These are phyloP conservation scores for Nipponia nippon DNA, from an alignment of 2,113 vertebrate genomes.

Conservation along the genomic window DNA sequence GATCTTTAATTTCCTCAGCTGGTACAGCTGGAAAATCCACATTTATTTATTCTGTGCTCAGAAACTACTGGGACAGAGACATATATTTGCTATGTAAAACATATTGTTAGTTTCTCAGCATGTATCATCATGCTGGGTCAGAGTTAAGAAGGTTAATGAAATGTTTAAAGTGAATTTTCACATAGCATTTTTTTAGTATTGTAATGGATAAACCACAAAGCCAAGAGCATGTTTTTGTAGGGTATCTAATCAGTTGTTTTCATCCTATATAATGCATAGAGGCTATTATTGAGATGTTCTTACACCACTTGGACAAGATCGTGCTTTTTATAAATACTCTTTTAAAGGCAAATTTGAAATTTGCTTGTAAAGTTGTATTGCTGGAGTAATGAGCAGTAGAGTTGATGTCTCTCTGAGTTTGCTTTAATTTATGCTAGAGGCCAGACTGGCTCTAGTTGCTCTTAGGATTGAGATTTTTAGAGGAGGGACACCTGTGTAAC, in stretches of 20 bases:
- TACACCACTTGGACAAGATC: not conserved
- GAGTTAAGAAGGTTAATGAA: slow-evolving; percentile 35
- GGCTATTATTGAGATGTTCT: not conserved
- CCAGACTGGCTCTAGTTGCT: not conserved
- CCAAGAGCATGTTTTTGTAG: not conserved
- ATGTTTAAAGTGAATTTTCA: not conserved
- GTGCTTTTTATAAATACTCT: not conserved
- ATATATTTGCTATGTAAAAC: slow-evolving; percentile 19
- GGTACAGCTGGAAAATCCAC: slow-evolving; percentile 47
- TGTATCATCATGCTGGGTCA: not conserved
- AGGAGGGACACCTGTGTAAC: not conserved
- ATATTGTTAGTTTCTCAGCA: not conserved
- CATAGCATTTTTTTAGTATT: not conserved
- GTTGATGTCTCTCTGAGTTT: not conserved
- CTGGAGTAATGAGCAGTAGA: not conserved
- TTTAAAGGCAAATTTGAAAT: slow-evolving; percentile 3
- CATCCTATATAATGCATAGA: not conserved
- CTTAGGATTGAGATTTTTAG: not conserved
- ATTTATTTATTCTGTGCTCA: not conserved
- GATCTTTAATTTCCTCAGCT: slow-evolving; percentile 40
- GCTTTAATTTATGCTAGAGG: not conserved
- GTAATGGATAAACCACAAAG: not conserved
- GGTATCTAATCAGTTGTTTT: not conserved
- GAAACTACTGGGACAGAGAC: not conserved
- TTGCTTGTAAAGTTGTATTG: not conserved